Base-by-base conservation (phyloP, 2,113 vertebrate species). In the Tinamus guttatus region DNA sequence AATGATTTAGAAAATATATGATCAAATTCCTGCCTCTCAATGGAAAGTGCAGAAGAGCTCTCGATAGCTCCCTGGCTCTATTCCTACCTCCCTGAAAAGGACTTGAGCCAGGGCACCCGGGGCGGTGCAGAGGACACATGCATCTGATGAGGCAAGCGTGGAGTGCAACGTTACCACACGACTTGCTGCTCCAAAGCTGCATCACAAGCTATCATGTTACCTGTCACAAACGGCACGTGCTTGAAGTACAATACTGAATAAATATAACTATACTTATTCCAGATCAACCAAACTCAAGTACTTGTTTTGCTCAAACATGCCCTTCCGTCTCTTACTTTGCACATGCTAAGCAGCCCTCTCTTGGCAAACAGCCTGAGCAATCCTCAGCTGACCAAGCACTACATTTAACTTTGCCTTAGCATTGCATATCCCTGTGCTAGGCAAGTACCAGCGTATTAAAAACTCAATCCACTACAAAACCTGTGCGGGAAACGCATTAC, bases 11-110 rank as follows among this genome's bases (percentile, higher is more conserved):
- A 54, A 43, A 10, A 15, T 36, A 43, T 20, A 4, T 77, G 49
- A 51, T 77, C 47, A 71, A 83, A 86, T 90, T 95, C 82, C 49
- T 94, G 91, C 76, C 76, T 95, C 86, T 75, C 73, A 88, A 16
- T 86, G 64, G 76, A 91, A 68, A 47, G 11, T 85, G n/a, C 25
- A 43, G 73, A 41, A 85, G 80, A 65, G 67, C 43, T 85, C 54
- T 94, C 25, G 70, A n/a, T 5, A 71, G 38, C 79, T 86, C 18
- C 80, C 83, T 77, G 92, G 30, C 73, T 91, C 63, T 24, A 38
- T 81, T 41, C 74, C 73, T 21, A 16, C 20, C 74, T 28, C 41
- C 51, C 81, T 51, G 60, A 47, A 24, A 30, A 89, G 36, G 75
- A 58, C 60, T 82, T 69, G 36, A 67, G 64, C 54, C 81, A 85